Evolutionary conservation across 2,113 vertebrate species (phyloP), one percentile per base, ranked within the genome.

Genomic region (Cyprinodon brontotheroides): DNA sequence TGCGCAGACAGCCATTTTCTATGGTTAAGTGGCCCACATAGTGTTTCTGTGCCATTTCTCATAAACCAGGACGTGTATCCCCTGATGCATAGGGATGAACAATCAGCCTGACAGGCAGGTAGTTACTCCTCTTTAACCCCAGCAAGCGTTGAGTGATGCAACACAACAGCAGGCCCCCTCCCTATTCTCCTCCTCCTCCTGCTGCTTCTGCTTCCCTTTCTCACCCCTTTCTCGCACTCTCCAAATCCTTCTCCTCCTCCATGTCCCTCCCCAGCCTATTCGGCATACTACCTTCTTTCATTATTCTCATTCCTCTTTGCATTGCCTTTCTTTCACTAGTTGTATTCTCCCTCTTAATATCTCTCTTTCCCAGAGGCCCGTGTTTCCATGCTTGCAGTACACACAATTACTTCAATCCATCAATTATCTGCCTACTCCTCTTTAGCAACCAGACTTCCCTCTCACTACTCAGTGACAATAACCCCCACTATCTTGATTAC

Each of bases 91-190:
- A 87, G 85, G 86, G 88, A 92, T 89, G 90, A 91, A 91, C 90
- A 91, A 92, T 91, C 88, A 90, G 87, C 79, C 89, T 91, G 92
- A 93, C 90, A 93, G 88, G 87, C 92, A 93, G 92, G 90, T 90
- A 93, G 88, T 93, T 92, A 91, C 89, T 92, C 89, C 86, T 91
- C 81, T 88, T 94, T 94, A 93, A 94, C 94, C 92, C 85, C 72
- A 11, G 82, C 87, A 67, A 72, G 78, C 43, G 75, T 74, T 87
- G 90, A 91, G 70, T 89, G 90, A 93, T 90, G 89, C 85, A 89
- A 84, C 80, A 67, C 67, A 91, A 88, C 76, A 82, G 85, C 79
- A 77, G 72, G 40, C 22, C 61, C 72, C 77, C 70, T 69, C 70
- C 62, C 78, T 36, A 68, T 65, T 50, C 65, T 62, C 40, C 48